Evolutionary conservation across 1,140 invertebrate species (phyloP).

Genomic region (Daktulosphaira vitifoliae): DNA sequence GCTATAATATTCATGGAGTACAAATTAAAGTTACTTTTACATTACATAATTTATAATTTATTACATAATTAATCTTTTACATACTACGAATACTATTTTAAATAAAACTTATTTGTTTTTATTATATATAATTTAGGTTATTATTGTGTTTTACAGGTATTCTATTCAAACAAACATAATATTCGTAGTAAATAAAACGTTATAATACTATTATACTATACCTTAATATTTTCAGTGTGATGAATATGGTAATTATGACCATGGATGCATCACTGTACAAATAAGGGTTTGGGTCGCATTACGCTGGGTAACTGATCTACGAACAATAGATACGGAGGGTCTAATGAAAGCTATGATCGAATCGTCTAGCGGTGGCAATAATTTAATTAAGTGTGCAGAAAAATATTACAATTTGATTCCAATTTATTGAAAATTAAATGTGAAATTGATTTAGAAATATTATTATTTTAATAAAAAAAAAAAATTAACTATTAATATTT

Average conservation of each 20-base stretch:
- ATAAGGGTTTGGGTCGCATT: slow-evolving; percentile 58
- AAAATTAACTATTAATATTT: no score
- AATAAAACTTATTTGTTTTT: no score
- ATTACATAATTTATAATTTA: no score
- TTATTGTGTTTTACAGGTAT: slow-evolving; percentile 47
- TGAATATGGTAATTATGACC: slow-evolving; percentile 64
- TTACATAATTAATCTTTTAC: no score
- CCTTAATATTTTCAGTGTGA: slow-evolving; percentile 67
- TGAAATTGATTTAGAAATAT: slow-evolving; percentile 16
- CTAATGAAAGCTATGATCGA: slow-evolving; percentile 53
- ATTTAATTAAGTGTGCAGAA: slow-evolving; percentile 46
- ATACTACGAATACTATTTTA: no score
- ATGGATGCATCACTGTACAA: slow-evolving; percentile 54
- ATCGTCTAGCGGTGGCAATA: slow-evolving; percentile 47
- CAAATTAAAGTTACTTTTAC: no score
- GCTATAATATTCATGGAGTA: no score
- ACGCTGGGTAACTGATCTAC: slow-evolving; percentile 52
- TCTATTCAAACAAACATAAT: slow-evolving; percentile 61
- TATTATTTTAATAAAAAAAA: background rate
- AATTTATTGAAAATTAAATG: slow-evolving; percentile 29
- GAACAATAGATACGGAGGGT: slow-evolving; percentile 51
- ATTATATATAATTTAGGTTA: no score
- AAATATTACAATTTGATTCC: slow-evolving; percentile 20
- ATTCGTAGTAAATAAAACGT: slow-evolving; percentile 60
- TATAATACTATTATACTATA: slow-evolving; percentile 68